Evolutionary conservation across 1,140 invertebrate genomes (phyloP).

Genomic region (Musca domestica): DNA sequence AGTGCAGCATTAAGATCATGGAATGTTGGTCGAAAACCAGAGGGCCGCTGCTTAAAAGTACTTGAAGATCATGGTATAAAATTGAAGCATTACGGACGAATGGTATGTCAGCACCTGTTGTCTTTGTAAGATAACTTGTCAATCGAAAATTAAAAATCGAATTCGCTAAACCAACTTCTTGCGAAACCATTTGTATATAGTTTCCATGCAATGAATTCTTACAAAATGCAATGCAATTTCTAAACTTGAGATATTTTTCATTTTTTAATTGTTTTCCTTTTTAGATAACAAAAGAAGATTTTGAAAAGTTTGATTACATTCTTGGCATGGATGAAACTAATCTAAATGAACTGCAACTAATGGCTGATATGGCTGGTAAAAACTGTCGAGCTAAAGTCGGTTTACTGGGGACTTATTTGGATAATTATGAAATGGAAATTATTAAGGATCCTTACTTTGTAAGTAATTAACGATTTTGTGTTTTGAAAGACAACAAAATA

Average conservation of each 20-base stretch:
- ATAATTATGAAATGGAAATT: conserved; percentile 66
- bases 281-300: conserved; percentile 68
- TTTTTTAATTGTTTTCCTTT: neutral
- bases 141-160: no score
- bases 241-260: no score
- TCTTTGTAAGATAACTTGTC: no score
- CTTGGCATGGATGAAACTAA: conserved; percentile 88
- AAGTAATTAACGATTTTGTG: conserved; percentile 32
- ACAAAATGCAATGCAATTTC: no score
- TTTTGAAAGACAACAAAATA: neutral
- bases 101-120: conserved; percentile 55
- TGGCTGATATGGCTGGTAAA: conserved; percentile 56
- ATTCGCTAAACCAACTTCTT: no score
- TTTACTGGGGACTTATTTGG: conserved; percentile 78
- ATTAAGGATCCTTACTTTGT: conserved; percentile 89
- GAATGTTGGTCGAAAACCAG: conserved; percentile 78
- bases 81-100: conserved; percentile 66
- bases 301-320: conserved; percentile 76
- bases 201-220: no score
- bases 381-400: conserved; percentile 65
- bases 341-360: conserved; percentile 64
- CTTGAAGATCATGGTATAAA: conserved; percentile 64
- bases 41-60: conserved; percentile 68
- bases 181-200: neutral
- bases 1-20: conserved; percentile 82